These are phyloP conservation scores for Osmerus eperlanus DNA, from an alignment of 2,113 vertebrate species.

Conservation along the genomic window DNA sequence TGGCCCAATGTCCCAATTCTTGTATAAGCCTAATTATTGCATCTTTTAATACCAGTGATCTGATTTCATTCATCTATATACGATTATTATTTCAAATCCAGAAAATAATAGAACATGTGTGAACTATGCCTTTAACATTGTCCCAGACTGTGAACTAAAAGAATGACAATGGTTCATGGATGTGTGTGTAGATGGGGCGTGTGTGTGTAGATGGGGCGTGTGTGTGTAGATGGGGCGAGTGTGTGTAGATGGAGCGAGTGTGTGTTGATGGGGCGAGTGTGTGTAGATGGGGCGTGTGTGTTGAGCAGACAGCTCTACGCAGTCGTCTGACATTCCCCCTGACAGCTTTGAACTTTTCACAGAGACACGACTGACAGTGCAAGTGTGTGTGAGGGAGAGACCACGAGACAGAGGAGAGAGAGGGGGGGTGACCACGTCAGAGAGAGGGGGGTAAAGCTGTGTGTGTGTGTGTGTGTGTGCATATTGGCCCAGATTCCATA, in stretches of 20 bases:
- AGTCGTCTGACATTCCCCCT: constrained; percentile 82
- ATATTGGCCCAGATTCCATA: constrained; percentile 56
- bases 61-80: neutral
- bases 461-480: constrained; percentile 36
- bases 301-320: constrained; percentile 68
- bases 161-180: too few species aligned
- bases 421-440: constrained; percentile 66
- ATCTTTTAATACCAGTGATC: neutral
- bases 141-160: neutral
- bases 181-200: too few species aligned
- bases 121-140: neutral
- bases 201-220: neutral
- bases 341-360: constrained; percentile 98
- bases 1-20: too few species aligned
- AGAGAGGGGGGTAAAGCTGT: constrained; percentile 32
- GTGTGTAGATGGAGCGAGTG: neutral
- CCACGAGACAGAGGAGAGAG: constrained; percentile 33
- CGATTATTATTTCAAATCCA: neutral
- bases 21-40: too few species aligned
- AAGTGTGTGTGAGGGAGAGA: constrained; percentile 38
- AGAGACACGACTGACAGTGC: constrained; percentile 72
- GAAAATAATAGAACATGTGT: neutral
- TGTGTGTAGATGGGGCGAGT: neutral
- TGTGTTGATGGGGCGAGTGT: neutral
- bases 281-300: constrained; percentile 29